Conservation (phyloP, 2,888 invertebrate species). For the Catocala fraxini region DNA sequence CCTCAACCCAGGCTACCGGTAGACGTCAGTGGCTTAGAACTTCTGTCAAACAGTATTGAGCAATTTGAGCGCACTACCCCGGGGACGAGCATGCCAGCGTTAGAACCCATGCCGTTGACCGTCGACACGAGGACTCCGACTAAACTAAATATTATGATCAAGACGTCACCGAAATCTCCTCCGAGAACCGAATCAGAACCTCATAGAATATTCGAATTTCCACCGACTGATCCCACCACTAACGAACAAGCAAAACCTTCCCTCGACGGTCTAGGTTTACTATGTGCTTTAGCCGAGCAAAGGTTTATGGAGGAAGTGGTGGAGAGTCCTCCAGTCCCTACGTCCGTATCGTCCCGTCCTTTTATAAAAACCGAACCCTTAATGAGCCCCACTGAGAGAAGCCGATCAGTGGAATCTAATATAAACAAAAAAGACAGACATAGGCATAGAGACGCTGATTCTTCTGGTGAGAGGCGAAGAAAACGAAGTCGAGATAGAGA, state of each 20-base stretch:
- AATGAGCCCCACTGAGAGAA: conserved; percentile 70
- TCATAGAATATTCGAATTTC: conserved; percentile 77
- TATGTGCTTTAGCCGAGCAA: conserved; percentile 95
- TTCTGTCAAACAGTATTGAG: conserved; percentile 95
- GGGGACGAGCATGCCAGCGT: conserved; percentile 68
- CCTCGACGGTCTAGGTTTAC: conserved; percentile 90
- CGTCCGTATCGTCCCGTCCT: conserved; percentile 64
- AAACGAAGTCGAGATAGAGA: conserved; percentile 78
- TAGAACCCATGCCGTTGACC: conserved; percentile 71
- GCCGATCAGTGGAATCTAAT: conserved; percentile 56
- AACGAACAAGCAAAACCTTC: conserved; percentile 76
- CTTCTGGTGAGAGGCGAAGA: conserved; percentile 74
- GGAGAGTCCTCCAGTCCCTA: conserved; percentile 65
- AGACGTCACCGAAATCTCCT: conserved; percentile 80
- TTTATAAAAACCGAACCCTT: conserved; percentile 77
- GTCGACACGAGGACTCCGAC: conserved; percentile 77
- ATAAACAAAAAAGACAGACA: conserved; percentile 73
- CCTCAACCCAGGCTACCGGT: conserved; percentile 73
- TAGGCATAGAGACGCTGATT: conserved; percentile 74
- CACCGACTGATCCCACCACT: conserved; percentile 59
- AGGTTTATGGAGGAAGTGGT: conserved; percentile 92
- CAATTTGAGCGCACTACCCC: conserved; percentile 90
- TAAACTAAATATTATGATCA: conserved; percentile 79
- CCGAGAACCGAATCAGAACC: conserved; percentile 73
- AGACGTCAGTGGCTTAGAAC: conserved; percentile 93